Base-by-base conservation (phyloP, 92 coral and sea anemone species). In the Heteractis magnifica region DNA sequence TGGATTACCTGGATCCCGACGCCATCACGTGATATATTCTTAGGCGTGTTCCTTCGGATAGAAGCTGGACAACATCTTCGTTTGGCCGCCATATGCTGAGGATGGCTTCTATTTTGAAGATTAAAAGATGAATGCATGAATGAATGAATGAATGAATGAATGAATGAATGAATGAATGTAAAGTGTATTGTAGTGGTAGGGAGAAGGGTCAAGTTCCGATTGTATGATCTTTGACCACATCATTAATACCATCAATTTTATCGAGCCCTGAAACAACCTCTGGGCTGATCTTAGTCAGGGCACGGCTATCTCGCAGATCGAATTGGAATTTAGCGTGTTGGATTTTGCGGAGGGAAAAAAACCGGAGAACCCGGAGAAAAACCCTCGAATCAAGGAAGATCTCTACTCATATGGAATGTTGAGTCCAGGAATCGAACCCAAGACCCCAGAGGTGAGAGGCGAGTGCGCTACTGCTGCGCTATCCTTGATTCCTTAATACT, bases 1-100 rank as follows among this genome's bases (percentile, higher is more conserved):
- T 77, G 41, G n/a, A 62, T 51, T 86, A 93, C 94, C 99, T 88
- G 13, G 92, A 87, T 76, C 90, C 95, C 48, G 94, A 86, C 9
- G 98, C 92, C 55, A 87, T 86, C 4, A 94, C 86, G 68, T 96
- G 92, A 77, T 90, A 96, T n/a, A 96, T 92, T 81, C 90, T 94
- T 80, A 96, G 56, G 1, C 99, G 89, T n/a, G 88, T 78, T 34
- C 98, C 98, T 83, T 96, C 99, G 41, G 89, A 81, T 65, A 96
- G 84, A 51, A 89, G 71, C 12, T 89, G 90, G 88, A 96, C 79
- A 0, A 92, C 87, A 51, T 96, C 96, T 21, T 96, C 98, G 80
- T 92, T 90, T 51, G 99, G 97, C 77, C 99, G 91, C 99, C 99
- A 96, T 68, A 96, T 85, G 51, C 93, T 95, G 41, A 95, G 80